A percentile compares a stretch with the other conserved stretches of the same genome.
Evolutionary conservation across 2,113 vertebrate species (phyloP).

Genomic region (Amphilophus citrinellus): DNA sequence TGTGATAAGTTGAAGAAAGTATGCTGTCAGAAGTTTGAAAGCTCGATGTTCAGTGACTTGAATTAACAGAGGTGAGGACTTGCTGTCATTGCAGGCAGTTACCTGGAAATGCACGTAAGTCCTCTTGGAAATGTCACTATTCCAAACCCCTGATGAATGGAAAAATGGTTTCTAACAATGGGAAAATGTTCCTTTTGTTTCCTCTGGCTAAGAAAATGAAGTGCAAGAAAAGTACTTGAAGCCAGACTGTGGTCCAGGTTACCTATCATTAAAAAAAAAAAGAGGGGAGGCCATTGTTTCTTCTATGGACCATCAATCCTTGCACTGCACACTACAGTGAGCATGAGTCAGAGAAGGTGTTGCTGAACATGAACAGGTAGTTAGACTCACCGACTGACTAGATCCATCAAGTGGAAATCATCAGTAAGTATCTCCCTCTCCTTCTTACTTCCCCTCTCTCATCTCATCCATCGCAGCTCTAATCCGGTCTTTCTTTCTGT

Average conservation of each 20-base stretch:
- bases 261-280: background rate
- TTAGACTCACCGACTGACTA: constrained; percentile 19
- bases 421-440: constrained; percentile 15
- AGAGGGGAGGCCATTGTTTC: constrained; percentile 22
- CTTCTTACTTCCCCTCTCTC: background rate
- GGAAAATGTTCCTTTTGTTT: no score
- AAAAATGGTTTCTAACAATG: no score
- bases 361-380: background rate
- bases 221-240: background rate
- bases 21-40: no score
- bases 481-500: constrained; percentile 8
- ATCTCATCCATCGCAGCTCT: constrained; percentile 22
- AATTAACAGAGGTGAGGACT: no score
- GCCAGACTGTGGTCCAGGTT: background rate
- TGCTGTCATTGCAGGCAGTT: no score
- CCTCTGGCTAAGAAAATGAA: no score
- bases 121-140: no score
- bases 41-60: no score
- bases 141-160: no score
- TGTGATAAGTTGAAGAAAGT: no score
- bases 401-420: constrained; percentile 48
- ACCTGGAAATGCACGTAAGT: no score
- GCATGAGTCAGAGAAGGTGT: background rate
- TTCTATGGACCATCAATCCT: constrained; percentile 6
- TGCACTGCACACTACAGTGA: background rate